Base-by-base conservation (phyloP, 1,140 invertebrate species). In the Calephelis virginiensis region DNA sequence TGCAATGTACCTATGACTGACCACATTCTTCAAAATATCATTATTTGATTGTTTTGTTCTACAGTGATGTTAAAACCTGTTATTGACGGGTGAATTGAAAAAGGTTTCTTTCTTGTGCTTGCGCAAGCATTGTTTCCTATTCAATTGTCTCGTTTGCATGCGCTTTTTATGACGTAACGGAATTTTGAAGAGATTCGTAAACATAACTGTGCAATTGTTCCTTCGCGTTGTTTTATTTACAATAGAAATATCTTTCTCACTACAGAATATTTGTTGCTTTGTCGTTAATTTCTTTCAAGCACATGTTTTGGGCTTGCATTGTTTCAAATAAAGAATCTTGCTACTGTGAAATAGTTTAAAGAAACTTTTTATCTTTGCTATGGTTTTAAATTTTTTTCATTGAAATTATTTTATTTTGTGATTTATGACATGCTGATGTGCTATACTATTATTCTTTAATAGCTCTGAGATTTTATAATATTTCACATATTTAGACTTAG, bases 61-160 rank as follows among this genome's bases (percentile, higher is more conserved):
- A 56, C 67, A 88, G 87, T 89, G 82, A 89, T 84, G 86, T 89
- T 89, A 81, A 83, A 89, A 90, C 85, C 88, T 89, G 84, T 77
- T 74, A 70, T 69, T 74, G 71, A 72, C 83, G 88, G 85, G 88
- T 89, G 83, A 80, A 81, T 85, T 82, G 66, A 72, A 78, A 77
- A 72, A 80, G 78, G 79, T 81, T 72, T 43, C 40, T 28, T 28
- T 28, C 40, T 43, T 43, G 40, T 78, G 80, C 68, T 90, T 89
- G 85, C 80, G 85, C 86, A 87, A 89, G 70, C 76, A 79, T 76
- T 77, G 74, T 81, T 64, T 65, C 59, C 64, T 63, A 68, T 71
- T 69, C 64, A 40, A 28, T 60, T 66, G 68, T 66, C 63, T 71
- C 53, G 68, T 77, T 77, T 69, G 53, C 48, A 62, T 56, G 28